Percentiles rank a stretch among this genome's conserved stretches.
Conservation (phyloP, 2,888 invertebrate species). For the Troides helena region DNA sequence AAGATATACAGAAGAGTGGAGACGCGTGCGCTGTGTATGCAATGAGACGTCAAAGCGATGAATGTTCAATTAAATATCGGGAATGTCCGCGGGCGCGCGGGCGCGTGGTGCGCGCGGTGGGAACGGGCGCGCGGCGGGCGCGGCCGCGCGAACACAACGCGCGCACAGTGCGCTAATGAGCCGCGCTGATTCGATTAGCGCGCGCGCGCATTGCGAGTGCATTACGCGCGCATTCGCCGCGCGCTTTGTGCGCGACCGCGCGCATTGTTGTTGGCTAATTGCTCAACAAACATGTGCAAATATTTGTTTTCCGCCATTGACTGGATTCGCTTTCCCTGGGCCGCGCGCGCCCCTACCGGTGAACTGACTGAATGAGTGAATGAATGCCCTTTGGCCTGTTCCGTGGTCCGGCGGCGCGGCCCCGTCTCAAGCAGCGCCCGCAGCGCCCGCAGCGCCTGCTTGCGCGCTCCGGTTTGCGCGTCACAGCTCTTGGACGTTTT, state of each 20-base stretch:
- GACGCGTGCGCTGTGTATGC: too few species aligned
- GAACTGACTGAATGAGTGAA: too few species aligned
- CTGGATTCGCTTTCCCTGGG: constrained; percentile 18
- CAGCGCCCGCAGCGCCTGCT: too few species aligned
- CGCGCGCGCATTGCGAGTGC: constrained; percentile 5
- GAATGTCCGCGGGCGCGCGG: background rate
- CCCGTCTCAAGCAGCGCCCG: background rate
- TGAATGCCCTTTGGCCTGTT: too few species aligned
- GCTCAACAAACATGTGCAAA: constrained; percentile 25
- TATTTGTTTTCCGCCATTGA: constrained; percentile 11
- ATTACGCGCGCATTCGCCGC: constrained; percentile 15
- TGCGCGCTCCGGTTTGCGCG: background rate
- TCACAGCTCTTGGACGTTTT: background rate
- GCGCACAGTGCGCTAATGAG: constrained; percentile 16
- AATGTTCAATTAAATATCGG: too few species aligned
- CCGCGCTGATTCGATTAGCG: constrained; percentile 19
- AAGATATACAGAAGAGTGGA: too few species aligned
- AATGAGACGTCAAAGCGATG: too few species aligned
- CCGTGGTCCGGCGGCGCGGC: background rate
- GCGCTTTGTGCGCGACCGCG: constrained; percentile 14
- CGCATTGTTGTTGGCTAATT: constrained; percentile 22
- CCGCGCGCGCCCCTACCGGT: too few species aligned
- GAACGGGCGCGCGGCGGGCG: constrained; percentile 13
- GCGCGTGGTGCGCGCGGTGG: constrained; percentile 12
- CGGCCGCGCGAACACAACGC: constrained; percentile 22